These are phyloP conservation scores for Rhopalosiphum nymphaeae DNA, from an alignment of 2,888 invertebrate species.

Conservation along the genomic window DNA sequence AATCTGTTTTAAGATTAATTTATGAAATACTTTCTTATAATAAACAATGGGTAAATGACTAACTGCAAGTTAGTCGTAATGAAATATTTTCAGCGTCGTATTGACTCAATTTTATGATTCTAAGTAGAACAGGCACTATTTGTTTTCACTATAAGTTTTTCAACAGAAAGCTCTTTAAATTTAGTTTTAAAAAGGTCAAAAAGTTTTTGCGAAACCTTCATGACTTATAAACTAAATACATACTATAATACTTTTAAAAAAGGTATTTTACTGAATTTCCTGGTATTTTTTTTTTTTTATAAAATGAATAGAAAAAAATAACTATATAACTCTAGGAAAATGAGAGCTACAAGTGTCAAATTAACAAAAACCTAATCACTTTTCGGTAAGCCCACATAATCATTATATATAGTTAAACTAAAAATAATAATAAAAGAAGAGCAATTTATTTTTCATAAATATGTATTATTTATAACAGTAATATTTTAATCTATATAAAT, in stretches of 20 bases:
- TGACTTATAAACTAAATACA: neutral
- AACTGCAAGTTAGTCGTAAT: neutral
- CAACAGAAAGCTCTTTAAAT: neutral
- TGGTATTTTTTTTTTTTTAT: neutral
- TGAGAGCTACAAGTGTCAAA: neutral
- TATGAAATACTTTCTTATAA: neutral
- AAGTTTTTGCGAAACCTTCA: neutral
- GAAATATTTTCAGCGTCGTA: conserved; percentile 3
- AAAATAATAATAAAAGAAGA: neutral
- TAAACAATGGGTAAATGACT: neutral
- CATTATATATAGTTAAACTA: neutral
- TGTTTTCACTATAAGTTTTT: neutral
- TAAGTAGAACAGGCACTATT: neutral
- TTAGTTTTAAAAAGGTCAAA: neutral
- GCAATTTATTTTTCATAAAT: neutral
- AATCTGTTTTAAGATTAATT: conserved; percentile 22
- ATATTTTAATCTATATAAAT: too few relatives aligned
- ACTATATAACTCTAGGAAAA: neutral
- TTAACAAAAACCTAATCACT: neutral
- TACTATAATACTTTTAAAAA: neutral
- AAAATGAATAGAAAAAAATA: neutral
- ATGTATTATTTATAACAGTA: neutral
- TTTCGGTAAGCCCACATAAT: neutral
- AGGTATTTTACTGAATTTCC: neutral
- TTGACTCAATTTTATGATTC: neutral